These are phyloP conservation scores for Pseudomyrmex concolor DNA, from an alignment of 1,140 invertebrate species.

Conservation along the genomic window DNA sequence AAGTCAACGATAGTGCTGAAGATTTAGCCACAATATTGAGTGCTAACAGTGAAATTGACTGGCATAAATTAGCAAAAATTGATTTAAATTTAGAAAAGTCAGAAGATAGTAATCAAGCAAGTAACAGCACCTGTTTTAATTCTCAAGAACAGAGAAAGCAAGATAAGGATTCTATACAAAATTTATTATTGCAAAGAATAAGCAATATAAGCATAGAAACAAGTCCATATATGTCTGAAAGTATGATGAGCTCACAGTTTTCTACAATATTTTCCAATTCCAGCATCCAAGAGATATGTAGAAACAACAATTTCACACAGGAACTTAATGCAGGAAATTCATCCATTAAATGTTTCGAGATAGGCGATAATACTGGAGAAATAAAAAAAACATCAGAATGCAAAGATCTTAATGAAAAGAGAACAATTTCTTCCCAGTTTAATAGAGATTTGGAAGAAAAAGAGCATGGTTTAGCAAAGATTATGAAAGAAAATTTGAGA, in stretches of 20 bases:
- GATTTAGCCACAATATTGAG: constrained; percentile 85
- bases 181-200: not conserved
- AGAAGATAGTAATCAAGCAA: constrained; percentile 4
- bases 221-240: not conserved
- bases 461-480: constrained; percentile 74
- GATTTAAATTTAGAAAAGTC: constrained; percentile 75
- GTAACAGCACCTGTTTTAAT: not conserved
- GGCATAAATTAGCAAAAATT: constrained; percentile 86
- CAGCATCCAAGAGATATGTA: not conserved
- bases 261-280: not conserved
- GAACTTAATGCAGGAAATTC: not conserved
- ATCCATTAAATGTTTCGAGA: constrained; percentile 17
- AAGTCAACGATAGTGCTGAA: constrained; percentile 88
- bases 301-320: constrained; percentile 5
- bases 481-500: constrained; percentile 85
- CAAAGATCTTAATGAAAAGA: constrained; percentile 33
- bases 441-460: constrained; percentile 56
- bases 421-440: constrained; percentile 32
- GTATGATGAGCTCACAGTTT: constrained; percentile 7
- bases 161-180: not conserved
- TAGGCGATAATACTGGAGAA: not conserved
- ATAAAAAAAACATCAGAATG: constrained; percentile 2
- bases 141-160: constrained; percentile 21
- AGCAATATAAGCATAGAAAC: constrained; percentile 4
- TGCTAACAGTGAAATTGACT: constrained; percentile 86